phyloP scores from a whole-genome alignment of 2,113 vertebrate species.

The Percina caprodes region DNA sequence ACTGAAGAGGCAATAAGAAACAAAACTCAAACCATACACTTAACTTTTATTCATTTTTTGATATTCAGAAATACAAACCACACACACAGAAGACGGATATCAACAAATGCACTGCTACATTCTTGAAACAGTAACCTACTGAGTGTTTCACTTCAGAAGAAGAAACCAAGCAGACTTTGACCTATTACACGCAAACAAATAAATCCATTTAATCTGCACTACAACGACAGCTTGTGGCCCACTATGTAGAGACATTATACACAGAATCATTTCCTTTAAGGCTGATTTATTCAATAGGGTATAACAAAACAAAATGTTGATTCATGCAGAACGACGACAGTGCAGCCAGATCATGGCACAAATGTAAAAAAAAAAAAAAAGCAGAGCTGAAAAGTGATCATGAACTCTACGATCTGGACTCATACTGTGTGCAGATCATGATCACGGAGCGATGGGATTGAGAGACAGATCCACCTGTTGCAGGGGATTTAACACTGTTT shows the following conservation, averaged over 20 bases:
- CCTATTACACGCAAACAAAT: conserved; percentile 46
- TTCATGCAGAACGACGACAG: not conserved
- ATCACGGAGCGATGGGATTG: not conserved
- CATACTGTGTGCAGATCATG: too few species aligned
- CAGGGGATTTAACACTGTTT: conserved; percentile 9
- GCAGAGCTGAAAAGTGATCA: not conserved
- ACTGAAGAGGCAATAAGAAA: not conserved
- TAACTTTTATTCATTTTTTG: conserved; percentile 26
- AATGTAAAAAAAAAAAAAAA: not conserved
- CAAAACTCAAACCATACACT: conserved; percentile 22
- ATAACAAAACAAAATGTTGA: not conserved
- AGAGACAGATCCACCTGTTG: not conserved
- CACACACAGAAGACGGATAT: conserved; percentile 26
- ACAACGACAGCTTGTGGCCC: conserved; percentile 10
- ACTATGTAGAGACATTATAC: not conserved
- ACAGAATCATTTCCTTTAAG: conserved; percentile 47
- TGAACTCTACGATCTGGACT: not conserved
- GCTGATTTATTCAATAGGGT: conserved; percentile 35
- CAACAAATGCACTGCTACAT: conserved; percentile 47
- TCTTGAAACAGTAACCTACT: conserved; percentile 38
- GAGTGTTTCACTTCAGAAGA: conserved; percentile 33
- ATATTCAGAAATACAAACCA: conserved; percentile 58
- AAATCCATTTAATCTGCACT: conserved; percentile 18
- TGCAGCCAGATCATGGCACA: conserved; percentile 26
- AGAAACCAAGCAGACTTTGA: conserved; percentile 30